Evolutionary conservation across 1,140 invertebrate species (phyloP), one percentile per base, ranked within the genome.

Genomic region (Drosophila oshimai): DNA sequence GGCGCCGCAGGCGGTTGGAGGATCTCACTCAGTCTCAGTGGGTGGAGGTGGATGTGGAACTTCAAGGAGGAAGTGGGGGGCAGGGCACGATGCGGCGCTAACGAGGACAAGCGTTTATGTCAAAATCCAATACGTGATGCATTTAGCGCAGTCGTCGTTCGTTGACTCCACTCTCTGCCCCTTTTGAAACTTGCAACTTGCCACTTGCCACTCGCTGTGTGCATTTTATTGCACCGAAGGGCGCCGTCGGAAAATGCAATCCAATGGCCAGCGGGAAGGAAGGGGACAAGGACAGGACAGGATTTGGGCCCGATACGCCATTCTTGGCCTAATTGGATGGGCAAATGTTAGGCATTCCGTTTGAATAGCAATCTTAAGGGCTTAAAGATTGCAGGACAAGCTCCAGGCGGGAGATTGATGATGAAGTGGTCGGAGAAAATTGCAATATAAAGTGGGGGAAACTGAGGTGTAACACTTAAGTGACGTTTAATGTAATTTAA

Each of bases 71-170:
- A 2, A 17, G 4, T 7, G 50, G 15, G 12, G 15, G 12, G 3
- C 10, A 12, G 0, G 26, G 18, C 81, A 87, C 77, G 81, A 87
- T 73, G 73, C 75, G 80, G 81, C 81, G 81, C 81, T 87, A 87
- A 87, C 81, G 81, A 87, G 81, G 81, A 87, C 81, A 87, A 87
- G 81, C 81, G 81, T 87, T 87, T 87, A 87, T 87, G 81, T 87
- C 81, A 87, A 87, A 87, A 87, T 76, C 81, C 81, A 76, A 87
- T 87, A 87, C 81, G 81, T 87, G 81, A 87, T 87, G 81, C 81
- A 87, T 87, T 87, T 87, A 87, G 81, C 62, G 81, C 41, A 36
- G 41, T 36, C 22, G 39, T 44, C 49, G n/a, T n/a, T n/a, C n/a
- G n/a, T n/a, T n/a, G n/a, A n/a, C n/a, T n/a, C n/a, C n/a, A n/a